Evolutionary conservation across 2,113 vertebrate genomes (phyloP), one percentile per base, ranked within the genome.

Genomic region (Mohoua ochrocephala): DNA sequence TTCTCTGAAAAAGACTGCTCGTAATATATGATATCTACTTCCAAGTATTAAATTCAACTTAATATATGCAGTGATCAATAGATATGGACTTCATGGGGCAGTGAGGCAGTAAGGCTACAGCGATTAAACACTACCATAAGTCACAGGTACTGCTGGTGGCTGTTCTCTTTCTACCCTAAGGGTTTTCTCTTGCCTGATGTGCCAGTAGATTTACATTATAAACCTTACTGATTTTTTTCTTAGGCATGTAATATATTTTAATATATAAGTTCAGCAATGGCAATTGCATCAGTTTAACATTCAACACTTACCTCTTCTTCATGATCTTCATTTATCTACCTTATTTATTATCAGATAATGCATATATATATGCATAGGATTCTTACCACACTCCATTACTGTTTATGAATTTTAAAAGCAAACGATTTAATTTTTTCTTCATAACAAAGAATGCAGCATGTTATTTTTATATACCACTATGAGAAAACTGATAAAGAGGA

Each of bases 391-490:
- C 54, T 57, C 56, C 27, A 76, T 44, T 42, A 56, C 52, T 70
- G 37, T 31, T 85, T 69, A 79, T 47, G 57, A 85, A 67, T 54
- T 73, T 50, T 83, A 88, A 93, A 73, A 78, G 53, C 57, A 92
- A 67, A 19, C 4, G 4, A 56, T 30, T 65, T 76, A 37, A 59
- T 91, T 83, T 65, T 56, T 91, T 57, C 84, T 91, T 89, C 26
- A 19, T 69, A 85, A 85, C 12, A 85, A 96, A 91, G 54, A 87
- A 74, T 70, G 39, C 37, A 77, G 42, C 33, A 28, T 63, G 45
- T 83, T 83, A 59, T 91, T 96, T 96, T 93, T 73, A 74, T 80
- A 50, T 88, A 85, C 67, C 59, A 47, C 71, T 80, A 88, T 27
- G 19, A 87, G 78, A 92, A 89, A 91, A 68, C 12, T 30, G 53